Evolutionary conservation across 1,140 invertebrate species (phyloP), one percentile per base, ranked within the genome.

Genomic region (Philotrypesis tridentata): DNA sequence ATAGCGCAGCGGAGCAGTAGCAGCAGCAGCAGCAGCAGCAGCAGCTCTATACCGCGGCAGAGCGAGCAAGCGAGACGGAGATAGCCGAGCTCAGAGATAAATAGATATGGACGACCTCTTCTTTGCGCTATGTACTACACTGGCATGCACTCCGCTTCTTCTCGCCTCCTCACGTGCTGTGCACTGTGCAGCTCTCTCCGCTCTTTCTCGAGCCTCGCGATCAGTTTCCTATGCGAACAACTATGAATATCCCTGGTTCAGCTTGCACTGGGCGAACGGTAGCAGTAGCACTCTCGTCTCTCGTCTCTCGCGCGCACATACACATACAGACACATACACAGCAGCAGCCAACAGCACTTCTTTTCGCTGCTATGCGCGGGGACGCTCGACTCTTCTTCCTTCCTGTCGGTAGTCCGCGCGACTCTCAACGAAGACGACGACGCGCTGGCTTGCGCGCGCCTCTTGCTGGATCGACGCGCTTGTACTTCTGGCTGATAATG

Each of bases 51-150:
- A 55, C 48, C 48, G 48, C 48, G 17, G 48, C 21, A 17, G 63
- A 78, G 75, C 2, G 33, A 37, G 23, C 61, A 43, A 55, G 29
- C 70, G 67, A 73, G 71, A 65, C 6, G 70, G 55, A 43, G 11
- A 40, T 55, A 55, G 31, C 31, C 29, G n/a, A 79, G 23, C 9
- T 29, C 43, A 65, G 71, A 76, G 60, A 63, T 73, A 73, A 80
- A 80, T 73, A 73, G 79, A 80, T 72, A 80, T 73, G 55, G 79
- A 80, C 48, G 79, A 73, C 48, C 79, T 71, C 77, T 71, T 71
- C 40, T 25, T 27, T 67, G 43, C 75, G 40, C 48, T 55, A 55
- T n/a, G 48, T 27, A 43, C 21, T 23, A n/a, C 33, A 43, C 60
- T 33, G 31, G 48, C 74, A 43, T 27, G 61, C 74, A 43, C 74